These are phyloP conservation scores for Apostichopus leukothele DNA, from an alignment of 53 echinoderm and acorn worm genomes.

Conservation along the genomic window DNA sequence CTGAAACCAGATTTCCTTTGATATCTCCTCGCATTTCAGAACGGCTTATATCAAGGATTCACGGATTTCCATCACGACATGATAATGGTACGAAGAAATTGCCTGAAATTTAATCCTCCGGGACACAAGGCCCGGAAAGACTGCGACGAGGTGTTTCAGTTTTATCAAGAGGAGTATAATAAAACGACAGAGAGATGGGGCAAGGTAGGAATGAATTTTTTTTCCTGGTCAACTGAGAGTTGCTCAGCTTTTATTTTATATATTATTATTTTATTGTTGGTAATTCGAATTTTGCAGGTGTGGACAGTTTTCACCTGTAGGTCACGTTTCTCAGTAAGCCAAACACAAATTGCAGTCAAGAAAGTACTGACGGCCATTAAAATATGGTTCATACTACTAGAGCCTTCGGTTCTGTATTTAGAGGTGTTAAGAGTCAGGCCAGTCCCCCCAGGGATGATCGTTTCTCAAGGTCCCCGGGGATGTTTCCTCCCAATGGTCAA, in stretches of 20 bases:
- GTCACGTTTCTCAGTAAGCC: background rate
- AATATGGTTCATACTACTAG: too few species aligned
- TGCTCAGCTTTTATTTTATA: too few species aligned
- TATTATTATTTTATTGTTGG: too few species aligned
- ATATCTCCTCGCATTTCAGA: constrained; percentile 45
- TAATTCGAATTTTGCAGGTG: too few species aligned
- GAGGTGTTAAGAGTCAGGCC: too few species aligned
- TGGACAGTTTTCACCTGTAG: background rate
- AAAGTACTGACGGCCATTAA: too few species aligned
- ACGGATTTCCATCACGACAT: constrained; percentile 82
- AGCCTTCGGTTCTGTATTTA: too few species aligned
- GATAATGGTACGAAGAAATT: constrained; percentile 83
- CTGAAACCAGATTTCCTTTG: too few species aligned
- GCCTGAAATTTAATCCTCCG: constrained; percentile 80
- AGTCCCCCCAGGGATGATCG: too few species aligned
- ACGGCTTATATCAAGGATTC: constrained; percentile 79
- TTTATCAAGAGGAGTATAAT: constrained; percentile 80
- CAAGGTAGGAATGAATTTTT: constrained; percentile 57
- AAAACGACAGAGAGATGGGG: constrained; percentile 90
- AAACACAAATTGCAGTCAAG: too few species aligned
- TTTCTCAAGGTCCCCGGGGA: too few species aligned
- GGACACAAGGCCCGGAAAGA: constrained; percentile 87
- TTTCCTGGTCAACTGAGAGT: background rate
- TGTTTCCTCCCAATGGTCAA: too few species aligned
- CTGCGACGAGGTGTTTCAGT: constrained; percentile 96